Percentiles rank a stretch among this genome's conserved stretches.
Conservation (phyloP, 1,140 invertebrate species). For the Brachionus plicatilis region DNA sequence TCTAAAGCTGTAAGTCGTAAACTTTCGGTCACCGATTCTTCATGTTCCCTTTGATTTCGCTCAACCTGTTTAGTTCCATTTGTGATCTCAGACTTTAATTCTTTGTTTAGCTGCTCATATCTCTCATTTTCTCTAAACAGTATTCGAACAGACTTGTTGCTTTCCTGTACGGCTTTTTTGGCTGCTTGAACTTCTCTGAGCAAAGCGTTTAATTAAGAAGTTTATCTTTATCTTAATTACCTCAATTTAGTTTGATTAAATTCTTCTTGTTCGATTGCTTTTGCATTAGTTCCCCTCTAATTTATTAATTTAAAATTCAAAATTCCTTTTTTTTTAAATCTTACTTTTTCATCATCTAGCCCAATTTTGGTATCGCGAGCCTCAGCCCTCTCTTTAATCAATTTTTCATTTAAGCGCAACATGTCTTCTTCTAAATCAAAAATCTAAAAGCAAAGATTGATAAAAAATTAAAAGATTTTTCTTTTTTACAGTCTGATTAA, state of each 20-base stretch:
- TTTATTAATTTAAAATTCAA: not conserved
- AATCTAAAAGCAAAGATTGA: not conserved
- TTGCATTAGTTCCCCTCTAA: not conserved
- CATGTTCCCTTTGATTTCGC: not conserved
- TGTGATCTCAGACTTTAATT: not conserved
- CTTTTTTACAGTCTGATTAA: slow-evolving; percentile 23
- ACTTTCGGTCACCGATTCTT: not conserved
- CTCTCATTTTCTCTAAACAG: slow-evolving; percentile 35
- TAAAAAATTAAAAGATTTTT: not conserved
- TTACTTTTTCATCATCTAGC: slow-evolving; percentile 21
- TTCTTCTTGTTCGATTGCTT: slow-evolving; percentile 22
- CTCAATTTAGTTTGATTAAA: not conserved
- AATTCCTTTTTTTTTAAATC: not conserved
- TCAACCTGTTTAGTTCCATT: not conserved
- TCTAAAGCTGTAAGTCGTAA: not conserved
- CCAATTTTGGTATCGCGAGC: not conserved
- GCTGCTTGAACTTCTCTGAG: slow-evolving; percentile 4
- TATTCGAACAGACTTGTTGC: not conserved
- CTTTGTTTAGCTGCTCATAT: not conserved
- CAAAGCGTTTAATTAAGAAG: not conserved
- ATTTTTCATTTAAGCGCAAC: slow-evolving; percentile 12
- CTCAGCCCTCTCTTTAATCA: slow-evolving; percentile 25
- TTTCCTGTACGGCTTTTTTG: slow-evolving; percentile 21
- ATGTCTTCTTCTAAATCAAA: slow-evolving; percentile 32
- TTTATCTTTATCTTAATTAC: not conserved